phyloP scores from a whole-genome alignment of 2,888 invertebrate genomes.

The Lasioglossum zephyrum region DNA sequence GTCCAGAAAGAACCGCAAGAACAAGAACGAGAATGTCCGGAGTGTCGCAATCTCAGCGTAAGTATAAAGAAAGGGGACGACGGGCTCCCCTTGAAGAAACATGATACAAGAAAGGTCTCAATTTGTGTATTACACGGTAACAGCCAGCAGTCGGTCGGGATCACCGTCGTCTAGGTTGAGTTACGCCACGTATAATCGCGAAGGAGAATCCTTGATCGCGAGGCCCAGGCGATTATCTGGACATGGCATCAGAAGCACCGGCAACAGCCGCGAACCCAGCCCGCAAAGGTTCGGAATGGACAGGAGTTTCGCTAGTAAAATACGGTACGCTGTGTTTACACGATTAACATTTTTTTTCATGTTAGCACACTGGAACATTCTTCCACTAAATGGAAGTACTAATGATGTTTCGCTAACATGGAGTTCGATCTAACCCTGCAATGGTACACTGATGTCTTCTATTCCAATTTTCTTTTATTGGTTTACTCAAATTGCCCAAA shows the following conservation, averaged over 20 bases:
- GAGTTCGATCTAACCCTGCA: not conserved
- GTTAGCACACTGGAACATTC: not conserved
- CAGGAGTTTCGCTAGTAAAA: constrained; percentile 79
- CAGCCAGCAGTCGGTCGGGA: constrained; percentile 96
- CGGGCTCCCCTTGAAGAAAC: constrained; percentile 14
- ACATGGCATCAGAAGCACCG: constrained; percentile 80
- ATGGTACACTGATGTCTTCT: not conserved
- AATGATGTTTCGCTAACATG: not conserved
- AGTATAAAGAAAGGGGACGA: constrained; percentile 82
- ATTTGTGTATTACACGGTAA: constrained; percentile 50
- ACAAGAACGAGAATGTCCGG: constrained; percentile 89
- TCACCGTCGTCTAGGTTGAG: constrained; percentile 95
- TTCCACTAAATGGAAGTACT: not conserved
- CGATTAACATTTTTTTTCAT: not conserved
- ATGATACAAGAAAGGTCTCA: not conserved
- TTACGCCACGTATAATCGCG: constrained; percentile 88
- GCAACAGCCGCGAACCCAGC: constrained; percentile 84
- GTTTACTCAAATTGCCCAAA: not conserved
- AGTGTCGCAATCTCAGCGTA: constrained; percentile 97
- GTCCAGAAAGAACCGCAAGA: constrained; percentile 87
- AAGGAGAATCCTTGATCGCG: constrained; percentile 84
- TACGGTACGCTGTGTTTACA: constrained; percentile 69
- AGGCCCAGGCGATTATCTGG: constrained; percentile 89
- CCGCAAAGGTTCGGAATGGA: constrained; percentile 83
- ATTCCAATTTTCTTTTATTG: not conserved